Evolutionary conservation across 2,888 invertebrate genomes (phyloP), one percentile per base, ranked within the genome.

Genomic region (Syrista parreyssii): DNA sequence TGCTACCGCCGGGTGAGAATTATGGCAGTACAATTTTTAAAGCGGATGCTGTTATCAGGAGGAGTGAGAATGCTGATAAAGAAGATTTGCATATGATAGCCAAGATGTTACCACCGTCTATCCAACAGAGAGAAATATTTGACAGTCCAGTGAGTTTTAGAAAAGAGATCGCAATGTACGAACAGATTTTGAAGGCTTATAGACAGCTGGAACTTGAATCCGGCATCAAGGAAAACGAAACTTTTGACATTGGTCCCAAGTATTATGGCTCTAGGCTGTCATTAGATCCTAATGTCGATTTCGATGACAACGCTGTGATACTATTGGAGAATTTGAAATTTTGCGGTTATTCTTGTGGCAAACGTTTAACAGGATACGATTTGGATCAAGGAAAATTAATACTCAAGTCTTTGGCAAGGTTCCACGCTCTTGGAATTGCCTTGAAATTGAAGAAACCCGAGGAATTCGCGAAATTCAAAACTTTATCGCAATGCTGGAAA

Each of bases 1-100:
- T 90, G 12, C 68, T 89, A 12, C 92, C 92, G 32, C 92, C 93
- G 0, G 94, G 94, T 0, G 94, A 94, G 84, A 94, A 94, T 86
- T 94, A 94, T 85, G 94, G 94, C 3, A 94, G 94, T 82, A 90
- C 93, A 0, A 94, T 94, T 90, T 84, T 94, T 0, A 91, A 92
- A 1, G 86, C 89, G 1, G 78, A 85, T 33, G 86, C 85, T 0
- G 73, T 80, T 30, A 80, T 89, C 11, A 84, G 80, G 15, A 80
- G 75, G 6, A 68, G 78, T 1, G 75, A 85, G 11, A 69, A 84
- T 1, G 79, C 76, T 0, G 79, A 84, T 32, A 82, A 84, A 76
- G 90, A 92, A 81, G 88, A 91, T 11, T 82, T 94, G 34, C 84
- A 93, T 36, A 82, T 94, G 23, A 93, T 94, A 2, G 94, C 93